phyloP scores from a whole-genome alignment of 2,797 vertebrate genomes.

The Phataginus tetradactyla region DNA sequence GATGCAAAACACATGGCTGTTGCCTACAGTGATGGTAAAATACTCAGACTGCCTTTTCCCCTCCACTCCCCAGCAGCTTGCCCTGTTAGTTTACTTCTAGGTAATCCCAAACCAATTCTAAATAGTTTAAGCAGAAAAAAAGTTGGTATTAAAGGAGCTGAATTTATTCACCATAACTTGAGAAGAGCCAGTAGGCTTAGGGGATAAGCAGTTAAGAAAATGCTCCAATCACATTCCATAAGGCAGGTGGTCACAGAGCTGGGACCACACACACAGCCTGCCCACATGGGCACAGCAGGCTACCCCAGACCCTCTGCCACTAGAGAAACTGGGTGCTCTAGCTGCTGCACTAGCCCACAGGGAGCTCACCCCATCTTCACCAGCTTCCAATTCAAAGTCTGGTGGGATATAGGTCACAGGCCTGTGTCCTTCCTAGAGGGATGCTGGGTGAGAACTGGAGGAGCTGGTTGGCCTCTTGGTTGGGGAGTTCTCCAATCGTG shows the following conservation, averaged over 20 bases:
- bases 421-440: not conserved
- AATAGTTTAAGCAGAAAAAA: not conserved
- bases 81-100: not conserved
- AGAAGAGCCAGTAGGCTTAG: not conserved
- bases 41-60: not conserved
- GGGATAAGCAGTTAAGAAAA: not conserved
- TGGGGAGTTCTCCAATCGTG: not conserved
- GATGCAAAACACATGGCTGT: not conserved
- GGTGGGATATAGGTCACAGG: not conserved
- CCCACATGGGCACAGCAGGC: accelerated
- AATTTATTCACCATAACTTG: not conserved
- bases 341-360: not conserved
- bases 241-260: not conserved
- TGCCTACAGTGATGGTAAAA: not conserved
- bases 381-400: not conserved
- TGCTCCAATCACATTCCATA: not conserved
- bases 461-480: not conserved
- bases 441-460: not conserved
- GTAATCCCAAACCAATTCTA: not conserved
- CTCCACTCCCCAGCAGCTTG: not conserved
- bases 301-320: not conserved
- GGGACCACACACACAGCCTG: not conserved
- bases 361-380: not conserved
- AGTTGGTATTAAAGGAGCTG: not conserved
- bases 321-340: not conserved